Base-by-base conservation (phyloP, 2,888 invertebrate genomes). In the Mimas tiliae region DNA sequence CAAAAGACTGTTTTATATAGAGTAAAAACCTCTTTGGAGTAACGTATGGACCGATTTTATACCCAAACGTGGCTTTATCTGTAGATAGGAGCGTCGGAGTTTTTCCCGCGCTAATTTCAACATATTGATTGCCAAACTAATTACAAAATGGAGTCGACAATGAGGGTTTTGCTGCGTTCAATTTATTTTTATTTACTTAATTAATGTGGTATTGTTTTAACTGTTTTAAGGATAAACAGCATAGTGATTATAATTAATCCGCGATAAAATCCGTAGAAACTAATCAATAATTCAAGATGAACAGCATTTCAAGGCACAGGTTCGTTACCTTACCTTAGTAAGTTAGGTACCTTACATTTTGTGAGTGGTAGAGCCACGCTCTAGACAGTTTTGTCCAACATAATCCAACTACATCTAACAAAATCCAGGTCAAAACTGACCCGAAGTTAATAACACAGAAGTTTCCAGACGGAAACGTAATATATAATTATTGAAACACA, bases 1-100 rank as follows among this genome's bases (percentile, higher is more conserved):
- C 78, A 80, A 83, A 84, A 85, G 83, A 81, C 82, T 74, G 79
- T 73, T 84, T 87, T 86, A 85, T 86, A 84, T 85, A 80, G 84
- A 83, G 76, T 79, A 86, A 88, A 86, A 85, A 78, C 73, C 70
- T 71, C 69, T 71, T 72, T 68, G 72, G 73, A 78, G 73, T 78
- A 80, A 83, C 77, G 77, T 84, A 81, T 77, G 79, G 79, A 69
- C 72, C 79, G 81, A 80, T 79, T 86, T 87, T 79, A 77, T 84
- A 87, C 80, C 81, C 83, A 86, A 88, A 87, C 85, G 83, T 81
- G 83, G 82, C 69, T 75, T 80, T 79, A 80, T 80, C 70, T 71
- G 73, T 78, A 80, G 58, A 58, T 58, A 58, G 42, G 58, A 58
- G 38, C 38, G 58, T 11, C 38, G 12, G 38, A 12, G 38, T 58